Evolutionary conservation across 2,888 invertebrate species (phyloP).

Genomic region (Theristus sp.): DNA sequence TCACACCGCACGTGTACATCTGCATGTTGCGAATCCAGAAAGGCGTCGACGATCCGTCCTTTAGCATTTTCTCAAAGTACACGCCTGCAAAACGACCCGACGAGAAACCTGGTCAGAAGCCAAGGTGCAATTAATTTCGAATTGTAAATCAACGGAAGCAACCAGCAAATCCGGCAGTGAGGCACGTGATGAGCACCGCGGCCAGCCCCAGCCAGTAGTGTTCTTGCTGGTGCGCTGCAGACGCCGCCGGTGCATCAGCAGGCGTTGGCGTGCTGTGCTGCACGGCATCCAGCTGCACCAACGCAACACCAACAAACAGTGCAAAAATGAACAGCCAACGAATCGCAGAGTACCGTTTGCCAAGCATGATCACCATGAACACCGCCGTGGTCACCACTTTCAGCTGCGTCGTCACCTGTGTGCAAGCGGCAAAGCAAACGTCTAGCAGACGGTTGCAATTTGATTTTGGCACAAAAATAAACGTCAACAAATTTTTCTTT

Average conservation of each 20-base stretch:
- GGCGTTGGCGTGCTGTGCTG: not conserved
- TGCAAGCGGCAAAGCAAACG: too few relatives aligned
- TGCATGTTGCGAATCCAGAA: constrained; percentile 30
- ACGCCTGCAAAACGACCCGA: constrained; percentile 15
- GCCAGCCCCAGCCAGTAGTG: constrained; percentile 23
- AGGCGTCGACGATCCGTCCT: constrained; percentile 21
- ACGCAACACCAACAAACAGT: constrained; percentile 25
- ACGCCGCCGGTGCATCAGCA: not conserved
- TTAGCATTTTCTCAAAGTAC: constrained; percentile 30
- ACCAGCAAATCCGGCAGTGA: constrained; percentile 31
- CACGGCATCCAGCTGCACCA: constrained; percentile 19
- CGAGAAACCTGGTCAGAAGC: not conserved
- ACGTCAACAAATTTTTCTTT: too few relatives aligned
- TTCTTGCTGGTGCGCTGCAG: not conserved
- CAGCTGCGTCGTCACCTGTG: constrained; percentile 27
- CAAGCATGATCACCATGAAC: constrained; percentile 28
- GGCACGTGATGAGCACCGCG: constrained; percentile 25
- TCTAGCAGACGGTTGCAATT: too few relatives aligned
- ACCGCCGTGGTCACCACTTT: constrained; percentile 30
- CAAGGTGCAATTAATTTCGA: not conserved
- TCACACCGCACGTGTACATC: constrained; percentile 28
- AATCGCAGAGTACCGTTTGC: constrained; percentile 19
- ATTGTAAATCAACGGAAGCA: not conserved
- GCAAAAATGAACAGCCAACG: constrained; percentile 24
- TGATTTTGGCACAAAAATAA: too few relatives aligned